A percentile compares a stretch with the other conserved stretches of the same genome.
Conservation (phyloP, 2,888 invertebrate species). For the Cephus runcator region DNA sequence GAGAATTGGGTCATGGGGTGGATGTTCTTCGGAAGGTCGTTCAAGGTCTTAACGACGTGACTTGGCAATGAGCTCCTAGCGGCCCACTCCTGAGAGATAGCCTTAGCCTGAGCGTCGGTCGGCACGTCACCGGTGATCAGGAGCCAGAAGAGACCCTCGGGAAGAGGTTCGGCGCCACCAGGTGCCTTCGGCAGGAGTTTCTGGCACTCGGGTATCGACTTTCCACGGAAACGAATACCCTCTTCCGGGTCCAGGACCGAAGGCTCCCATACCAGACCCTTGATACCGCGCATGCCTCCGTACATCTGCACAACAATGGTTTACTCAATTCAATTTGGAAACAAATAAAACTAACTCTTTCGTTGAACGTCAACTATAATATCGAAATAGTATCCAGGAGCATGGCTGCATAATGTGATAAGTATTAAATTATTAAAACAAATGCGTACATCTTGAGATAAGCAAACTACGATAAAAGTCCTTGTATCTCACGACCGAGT, state of each 20-base stretch:
- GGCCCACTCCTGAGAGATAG: constrained; percentile 73
- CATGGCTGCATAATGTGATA: too few species aligned
- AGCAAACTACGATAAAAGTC: not conserved
- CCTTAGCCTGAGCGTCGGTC: constrained; percentile 77
- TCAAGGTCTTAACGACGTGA: constrained; percentile 93
- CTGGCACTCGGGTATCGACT: constrained; percentile 93
- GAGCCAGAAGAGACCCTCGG: constrained; percentile 96
- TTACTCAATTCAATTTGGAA: not conserved
- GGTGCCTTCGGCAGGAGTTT: constrained; percentile 84
- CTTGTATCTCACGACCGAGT: not conserved
- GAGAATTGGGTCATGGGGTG: constrained; percentile 97
- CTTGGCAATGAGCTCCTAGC: constrained; percentile 78
- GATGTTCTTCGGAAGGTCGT: constrained; percentile 87
- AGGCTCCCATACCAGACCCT: constrained; percentile 94
- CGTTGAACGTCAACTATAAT: too few species aligned
- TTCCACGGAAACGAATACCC: constrained; percentile 94
- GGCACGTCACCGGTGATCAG: constrained; percentile 91
- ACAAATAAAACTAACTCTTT: not conserved
- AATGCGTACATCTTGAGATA: not conserved
- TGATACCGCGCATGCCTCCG: constrained; percentile 97
- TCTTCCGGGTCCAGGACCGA: constrained; percentile 95
- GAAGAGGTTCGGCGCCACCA: constrained; percentile 85
- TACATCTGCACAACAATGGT: constrained; percentile 73
- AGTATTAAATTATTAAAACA: too few species aligned
- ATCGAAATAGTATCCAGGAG: too few species aligned